These are phyloP conservation scores for Psittacula echo DNA, from an alignment of 2,797 vertebrate species.

Conservation along the genomic window DNA sequence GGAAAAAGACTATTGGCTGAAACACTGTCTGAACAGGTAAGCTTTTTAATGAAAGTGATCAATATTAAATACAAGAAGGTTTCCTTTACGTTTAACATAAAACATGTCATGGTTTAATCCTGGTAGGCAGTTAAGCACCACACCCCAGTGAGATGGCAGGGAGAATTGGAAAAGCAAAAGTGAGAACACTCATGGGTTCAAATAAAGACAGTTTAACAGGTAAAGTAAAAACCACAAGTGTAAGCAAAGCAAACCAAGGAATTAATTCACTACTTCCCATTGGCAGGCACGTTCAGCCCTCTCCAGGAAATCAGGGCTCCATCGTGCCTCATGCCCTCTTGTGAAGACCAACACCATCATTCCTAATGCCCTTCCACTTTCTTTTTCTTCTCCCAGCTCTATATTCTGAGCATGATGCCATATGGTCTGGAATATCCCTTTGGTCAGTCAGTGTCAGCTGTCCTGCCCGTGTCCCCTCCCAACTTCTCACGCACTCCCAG, in stretches of 20 bases:
- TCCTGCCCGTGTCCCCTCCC: neutral
- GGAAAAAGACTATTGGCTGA: neutral
- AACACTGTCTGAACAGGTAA: neutral
- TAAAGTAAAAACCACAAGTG: neutral
- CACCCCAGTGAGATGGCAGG: neutral
- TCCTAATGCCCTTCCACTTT: neutral
- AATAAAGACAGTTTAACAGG: neutral
- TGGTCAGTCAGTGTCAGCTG: neutral
- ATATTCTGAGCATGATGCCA: neutral
- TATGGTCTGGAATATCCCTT: neutral
- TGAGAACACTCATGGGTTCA: neutral
- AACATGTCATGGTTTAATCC: neutral
- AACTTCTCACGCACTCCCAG: neutral
- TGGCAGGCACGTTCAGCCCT: neutral
- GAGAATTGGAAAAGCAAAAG: neutral
- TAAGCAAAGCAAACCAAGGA: neutral
- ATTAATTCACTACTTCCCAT: neutral
- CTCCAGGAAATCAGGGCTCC: neutral
- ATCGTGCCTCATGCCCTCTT: neutral
- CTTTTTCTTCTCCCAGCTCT: neutral
- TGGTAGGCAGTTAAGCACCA: neutral
- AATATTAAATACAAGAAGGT: neutral
- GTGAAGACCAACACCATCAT: neutral
- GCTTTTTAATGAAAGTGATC: neutral
- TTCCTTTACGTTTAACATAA: neutral